A percentile compares a stretch with the other conserved stretches of the same genome.
These are phyloP conservation scores for Callaeas wilsoni DNA, from an alignment of 2,113 vertebrate genomes.

Conservation along the genomic window DNA sequence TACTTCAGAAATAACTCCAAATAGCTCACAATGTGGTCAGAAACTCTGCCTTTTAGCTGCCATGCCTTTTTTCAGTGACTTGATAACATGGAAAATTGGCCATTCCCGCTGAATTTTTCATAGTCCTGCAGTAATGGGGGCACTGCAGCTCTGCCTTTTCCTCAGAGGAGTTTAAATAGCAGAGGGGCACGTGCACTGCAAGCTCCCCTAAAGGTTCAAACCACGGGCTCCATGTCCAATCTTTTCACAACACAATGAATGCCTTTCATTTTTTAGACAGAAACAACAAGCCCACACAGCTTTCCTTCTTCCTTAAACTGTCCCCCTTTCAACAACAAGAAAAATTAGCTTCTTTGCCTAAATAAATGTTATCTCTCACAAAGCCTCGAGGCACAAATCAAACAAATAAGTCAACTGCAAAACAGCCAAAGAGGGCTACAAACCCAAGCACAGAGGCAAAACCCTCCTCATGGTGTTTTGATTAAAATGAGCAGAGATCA, in stretches of 20 bases:
- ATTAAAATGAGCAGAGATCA: not conserved
- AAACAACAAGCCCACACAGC: not conserved
- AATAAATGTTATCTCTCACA: not conserved
- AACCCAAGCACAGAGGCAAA: not conserved
- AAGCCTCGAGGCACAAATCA: constrained; percentile 4
- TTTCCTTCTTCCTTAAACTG: not conserved
- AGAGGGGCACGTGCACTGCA: not conserved
- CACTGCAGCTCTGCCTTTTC: not conserved
- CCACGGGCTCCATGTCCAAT: rapidly evolving
- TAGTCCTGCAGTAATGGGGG: not conserved
- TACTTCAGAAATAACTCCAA: not conserved
- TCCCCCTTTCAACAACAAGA: not conserved
- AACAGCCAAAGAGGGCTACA: not conserved
- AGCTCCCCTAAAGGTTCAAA: not conserved
- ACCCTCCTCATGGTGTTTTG: not conserved
- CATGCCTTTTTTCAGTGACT: not conserved
- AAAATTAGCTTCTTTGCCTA: constrained; percentile 17
- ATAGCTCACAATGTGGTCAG: not conserved
- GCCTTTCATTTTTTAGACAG: not conserved
- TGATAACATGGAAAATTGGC: not conserved
- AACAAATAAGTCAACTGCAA: not conserved
- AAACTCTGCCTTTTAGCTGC: not conserved
- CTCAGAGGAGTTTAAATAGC: not conserved
- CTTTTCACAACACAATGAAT: not conserved
- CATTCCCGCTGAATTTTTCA: not conserved